Evolutionary conservation across 2,113 vertebrate genomes (phyloP), one percentile per base, ranked within the genome.

Genomic region (Alouatta palliata): DNA sequence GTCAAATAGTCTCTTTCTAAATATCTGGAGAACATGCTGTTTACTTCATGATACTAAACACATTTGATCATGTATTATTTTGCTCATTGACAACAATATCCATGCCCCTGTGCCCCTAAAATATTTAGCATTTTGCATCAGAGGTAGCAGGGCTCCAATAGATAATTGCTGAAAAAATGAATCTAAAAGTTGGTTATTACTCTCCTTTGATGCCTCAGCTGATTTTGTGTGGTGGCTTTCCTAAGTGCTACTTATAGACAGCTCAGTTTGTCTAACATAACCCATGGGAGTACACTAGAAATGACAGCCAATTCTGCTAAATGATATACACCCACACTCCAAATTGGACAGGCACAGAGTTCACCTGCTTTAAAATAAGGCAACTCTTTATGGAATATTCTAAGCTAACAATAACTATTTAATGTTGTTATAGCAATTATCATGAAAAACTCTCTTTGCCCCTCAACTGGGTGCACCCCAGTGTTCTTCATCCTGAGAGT

Each of bases 211-310:
- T 87, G 47, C 23, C 54, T 83, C 40, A 70, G 37, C 3, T 73
- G 45, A 90, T 83, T 95, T 92, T 76, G 23, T 85, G 21, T 93
- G 17, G 10, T 87, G 47, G 12, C 14, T 93, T 90, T 94, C 20
- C 35, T 19, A 56, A 82, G 40, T 90, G 11, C 23, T 45, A 76
- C 66, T 82, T 87, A 87, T 3, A 20, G 45, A 20, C 19, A 90
- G 25, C 30, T 30, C 23, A 87, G 47, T 12, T 52, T 86, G 23
- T 75, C 32, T 91, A 45, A 21, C 61, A 87, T 40, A 92, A 45
- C 5, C 47, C 30, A 70, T 76, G 45, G 23, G 25, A 76, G 54
- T 4, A 32, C 66, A 16, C 56, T 84, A 19, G 43, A 87, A 90
- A 47, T 81, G 87, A 40, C 56, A 79, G 17, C 19, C 68, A 80